phyloP scores from a whole-genome alignment of 2,113 vertebrate species.

The Catharus bicknelli region DNA sequence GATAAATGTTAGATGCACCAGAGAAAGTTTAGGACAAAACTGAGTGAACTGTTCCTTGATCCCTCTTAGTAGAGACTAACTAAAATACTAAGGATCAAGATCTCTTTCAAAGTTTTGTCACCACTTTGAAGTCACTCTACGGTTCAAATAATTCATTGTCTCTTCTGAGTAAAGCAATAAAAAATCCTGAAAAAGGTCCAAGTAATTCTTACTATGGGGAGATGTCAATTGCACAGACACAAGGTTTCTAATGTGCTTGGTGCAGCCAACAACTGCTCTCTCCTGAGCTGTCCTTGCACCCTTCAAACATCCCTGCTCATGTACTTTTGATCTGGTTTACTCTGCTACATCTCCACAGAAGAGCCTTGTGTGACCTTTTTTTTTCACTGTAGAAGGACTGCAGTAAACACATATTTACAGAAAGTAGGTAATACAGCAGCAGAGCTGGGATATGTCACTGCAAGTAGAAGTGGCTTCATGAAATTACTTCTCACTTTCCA shows the following conservation, averaged over 20 bases:
- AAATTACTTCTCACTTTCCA: background rate
- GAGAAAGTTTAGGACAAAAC: background rate
- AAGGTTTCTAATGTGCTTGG: slow-evolving; percentile 8
- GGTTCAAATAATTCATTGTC: background rate
- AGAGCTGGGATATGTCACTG: background rate
- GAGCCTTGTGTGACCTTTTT: slow-evolving; percentile 14
- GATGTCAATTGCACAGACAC: slow-evolving; percentile 34
- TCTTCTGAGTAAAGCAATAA: slow-evolving; percentile 1
- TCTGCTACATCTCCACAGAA: background rate
- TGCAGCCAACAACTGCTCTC: background rate
- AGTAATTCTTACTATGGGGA: slow-evolving; percentile 20
- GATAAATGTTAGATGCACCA: background rate
- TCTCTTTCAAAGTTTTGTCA: background rate
- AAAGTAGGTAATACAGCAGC: background rate
- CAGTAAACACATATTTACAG: slow-evolving; percentile 37
- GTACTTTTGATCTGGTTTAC: slow-evolving; percentile 12
- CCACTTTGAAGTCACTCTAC: background rate
- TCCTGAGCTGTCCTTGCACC: background rate
- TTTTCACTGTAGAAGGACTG: background rate
- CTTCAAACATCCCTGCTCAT: background rate
- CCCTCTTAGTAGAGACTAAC: background rate
- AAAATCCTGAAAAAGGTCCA: slow-evolving; percentile 18
- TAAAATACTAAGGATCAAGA: background rate
- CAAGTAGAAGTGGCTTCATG: slow-evolving; percentile 1
- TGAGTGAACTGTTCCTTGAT: background rate